These are phyloP conservation scores for Mellilla xanthometata DNA, from an alignment of 2,888 invertebrate species.

Conservation along the genomic window DNA sequence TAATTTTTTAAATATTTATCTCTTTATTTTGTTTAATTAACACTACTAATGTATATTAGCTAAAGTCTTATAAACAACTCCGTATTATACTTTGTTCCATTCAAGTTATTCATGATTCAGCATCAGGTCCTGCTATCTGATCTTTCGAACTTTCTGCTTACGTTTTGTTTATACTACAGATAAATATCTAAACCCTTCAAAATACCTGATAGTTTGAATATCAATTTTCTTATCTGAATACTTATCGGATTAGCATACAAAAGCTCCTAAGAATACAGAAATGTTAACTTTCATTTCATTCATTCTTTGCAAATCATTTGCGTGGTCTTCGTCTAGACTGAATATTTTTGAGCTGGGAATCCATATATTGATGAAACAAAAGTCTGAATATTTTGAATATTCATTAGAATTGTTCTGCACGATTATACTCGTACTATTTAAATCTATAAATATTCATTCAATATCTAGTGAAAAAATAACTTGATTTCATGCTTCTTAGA, in stretches of 20 bases:
- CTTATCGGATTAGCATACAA: slow-evolving; percentile 39
- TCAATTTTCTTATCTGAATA: slow-evolving; percentile 36
- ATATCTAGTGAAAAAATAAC: no score
- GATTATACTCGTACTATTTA: no score
- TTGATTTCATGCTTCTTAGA: no score
- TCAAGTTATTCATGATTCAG: neutral
- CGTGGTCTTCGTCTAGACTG: slow-evolving; percentile 18
- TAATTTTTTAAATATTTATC: no score
- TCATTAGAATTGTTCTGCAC: no score
- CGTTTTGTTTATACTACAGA: slow-evolving; percentile 17
- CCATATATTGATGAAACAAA: neutral
- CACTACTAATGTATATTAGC: no score
- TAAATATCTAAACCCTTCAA: slow-evolving; percentile 20
- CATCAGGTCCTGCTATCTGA: neutral
- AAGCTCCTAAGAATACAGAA: slow-evolving; percentile 33
- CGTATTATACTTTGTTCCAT: no score
- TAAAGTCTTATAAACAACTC: no score
- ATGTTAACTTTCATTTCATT: no score
- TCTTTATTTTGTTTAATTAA: no score
- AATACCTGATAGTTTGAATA: slow-evolving; percentile 31
- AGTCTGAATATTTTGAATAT: no score
- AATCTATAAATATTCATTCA: no score
- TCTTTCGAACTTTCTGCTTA: slow-evolving; percentile 1
- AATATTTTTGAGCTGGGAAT: slow-evolving; percentile 9
- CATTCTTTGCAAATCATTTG: slow-evolving; percentile 28